Conservation (phyloP, 2,888 invertebrate genomes). For the Oscheius onirici region DNA sequence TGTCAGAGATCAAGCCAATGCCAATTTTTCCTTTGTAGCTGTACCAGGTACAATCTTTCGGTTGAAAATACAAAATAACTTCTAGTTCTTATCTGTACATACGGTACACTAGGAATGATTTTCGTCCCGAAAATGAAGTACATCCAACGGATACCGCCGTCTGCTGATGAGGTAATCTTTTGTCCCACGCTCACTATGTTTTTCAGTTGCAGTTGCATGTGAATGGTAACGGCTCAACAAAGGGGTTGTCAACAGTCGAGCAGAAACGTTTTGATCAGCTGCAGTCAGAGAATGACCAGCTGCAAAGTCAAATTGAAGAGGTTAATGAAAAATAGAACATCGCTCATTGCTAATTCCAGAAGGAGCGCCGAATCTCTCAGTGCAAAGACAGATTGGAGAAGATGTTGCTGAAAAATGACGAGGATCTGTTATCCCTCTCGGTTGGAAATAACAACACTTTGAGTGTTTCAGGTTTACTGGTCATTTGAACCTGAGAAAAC, state of each 20-base stretch:
- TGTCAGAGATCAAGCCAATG: constrained; percentile 95
- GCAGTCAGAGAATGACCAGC: constrained; percentile 91
- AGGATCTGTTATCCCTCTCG: constrained; percentile 22
- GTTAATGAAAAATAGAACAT: constrained; percentile 37
- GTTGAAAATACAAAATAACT: not conserved
- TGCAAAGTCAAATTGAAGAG: constrained; percentile 85
- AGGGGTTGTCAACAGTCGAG: constrained; percentile 56
- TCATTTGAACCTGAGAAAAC: not conserved
- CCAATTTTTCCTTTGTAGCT: constrained; percentile 94
- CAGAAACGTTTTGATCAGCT: constrained; percentile 93
- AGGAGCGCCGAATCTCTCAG: constrained; percentile 54
- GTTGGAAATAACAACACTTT: constrained; percentile 25
- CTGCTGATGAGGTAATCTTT: constrained; percentile 42
- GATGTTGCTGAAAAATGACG: constrained; percentile 20
- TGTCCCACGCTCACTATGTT: not conserved
- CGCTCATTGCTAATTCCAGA: constrained; percentile 41
- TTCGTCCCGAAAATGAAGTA: constrained; percentile 95
- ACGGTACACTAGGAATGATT: constrained; percentile 96
- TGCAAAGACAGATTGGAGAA: constrained; percentile 51
- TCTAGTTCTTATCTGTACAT: constrained; percentile 91
- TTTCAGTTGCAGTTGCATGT: constrained; percentile 33
- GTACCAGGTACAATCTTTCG: constrained; percentile 75
- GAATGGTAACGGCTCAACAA: constrained; percentile 41
- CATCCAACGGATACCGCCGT: constrained; percentile 74
- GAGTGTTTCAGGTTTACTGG: constrained; percentile 24